Conservation (phyloP, 37 sponge, comb jelly and placozoan genomes). For the Chondrosia reniformis region DNA sequence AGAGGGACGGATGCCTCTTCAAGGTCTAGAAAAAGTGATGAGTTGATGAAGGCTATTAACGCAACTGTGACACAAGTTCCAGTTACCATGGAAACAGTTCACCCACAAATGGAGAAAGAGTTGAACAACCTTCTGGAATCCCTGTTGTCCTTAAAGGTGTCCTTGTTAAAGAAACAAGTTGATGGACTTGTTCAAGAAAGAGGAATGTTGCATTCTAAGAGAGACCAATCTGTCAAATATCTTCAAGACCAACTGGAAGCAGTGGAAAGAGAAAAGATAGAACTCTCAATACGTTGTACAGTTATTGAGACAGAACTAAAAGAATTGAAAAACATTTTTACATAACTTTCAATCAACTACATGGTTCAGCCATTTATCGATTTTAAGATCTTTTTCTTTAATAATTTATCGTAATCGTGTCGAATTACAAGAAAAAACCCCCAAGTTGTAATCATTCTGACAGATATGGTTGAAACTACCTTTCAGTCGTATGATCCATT, state of each 20-base stretch:
- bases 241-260: background rate
- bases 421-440: too few species aligned
- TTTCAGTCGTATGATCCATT: slow-evolving; percentile 49
- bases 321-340: slow-evolving; percentile 15
- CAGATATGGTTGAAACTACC: too few species aligned
- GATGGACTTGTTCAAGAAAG: too few species aligned
- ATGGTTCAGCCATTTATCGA: too few species aligned
- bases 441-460: too few species aligned
- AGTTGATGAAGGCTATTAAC: background rate
- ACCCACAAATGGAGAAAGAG: background rate
- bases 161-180: background rate
- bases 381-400: too few species aligned
- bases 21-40: background rate
- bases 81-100: slow-evolving; percentile 25
- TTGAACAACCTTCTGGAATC: background rate
- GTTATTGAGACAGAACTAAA: slow-evolving; percentile 12
- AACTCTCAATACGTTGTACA: background rate
- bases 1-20: background rate
- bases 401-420: too few species aligned
- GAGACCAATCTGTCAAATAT: background rate
- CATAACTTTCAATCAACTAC: too few species aligned
- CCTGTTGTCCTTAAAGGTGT: background rate
- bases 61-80: background rate
- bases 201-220: too few species aligned
- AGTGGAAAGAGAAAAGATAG: background rate